phyloP scores from a whole-genome alignment of 2,888 invertebrate genomes.

The Podabrus alpinus region DNA sequence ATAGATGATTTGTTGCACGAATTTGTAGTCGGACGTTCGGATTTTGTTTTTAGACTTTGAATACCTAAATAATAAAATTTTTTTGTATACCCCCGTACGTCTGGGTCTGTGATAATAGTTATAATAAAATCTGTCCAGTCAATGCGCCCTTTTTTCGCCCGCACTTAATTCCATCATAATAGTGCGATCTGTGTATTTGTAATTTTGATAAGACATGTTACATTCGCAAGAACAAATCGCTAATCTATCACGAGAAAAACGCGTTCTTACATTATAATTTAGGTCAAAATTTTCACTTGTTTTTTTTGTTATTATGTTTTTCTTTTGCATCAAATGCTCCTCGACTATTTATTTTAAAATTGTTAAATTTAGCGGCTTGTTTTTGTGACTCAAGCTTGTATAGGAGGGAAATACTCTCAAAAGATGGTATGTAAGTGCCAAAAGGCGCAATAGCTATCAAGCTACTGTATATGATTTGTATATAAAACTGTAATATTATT shows the following conservation, averaged over 20 bases:
- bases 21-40: constrained; percentile 26
- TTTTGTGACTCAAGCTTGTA: constrained; percentile 27
- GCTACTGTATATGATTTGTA: constrained; percentile 52
- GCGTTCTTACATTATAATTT: neutral
- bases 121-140: constrained; percentile 44
- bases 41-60: constrained; percentile 4
- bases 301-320: neutral
- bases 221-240: constrained; percentile 40
- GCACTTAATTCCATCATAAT: constrained; percentile 24
- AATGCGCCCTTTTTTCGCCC: constrained; percentile 44
- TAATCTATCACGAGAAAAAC: constrained; percentile 7
- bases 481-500: constrained; percentile 51
- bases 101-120: constrained; percentile 36
- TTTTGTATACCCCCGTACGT: constrained; percentile 18
- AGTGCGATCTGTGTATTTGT: constrained; percentile 31
- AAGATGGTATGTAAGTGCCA: constrained; percentile 46
- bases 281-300: neutral
- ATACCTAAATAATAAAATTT: constrained; percentile 13
- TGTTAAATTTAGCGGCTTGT: constrained; percentile 13
- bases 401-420: constrained; percentile 46
- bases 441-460: constrained; percentile 46
- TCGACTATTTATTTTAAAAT: constrained; percentile 1
- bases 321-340: constrained; percentile 16
- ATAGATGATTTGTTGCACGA: constrained; percentile 18
- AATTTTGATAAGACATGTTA: constrained; percentile 41